These are phyloP conservation scores for Anthoscopus minutus DNA, from an alignment of 2,113 vertebrate genomes.

Conservation along the genomic window DNA sequence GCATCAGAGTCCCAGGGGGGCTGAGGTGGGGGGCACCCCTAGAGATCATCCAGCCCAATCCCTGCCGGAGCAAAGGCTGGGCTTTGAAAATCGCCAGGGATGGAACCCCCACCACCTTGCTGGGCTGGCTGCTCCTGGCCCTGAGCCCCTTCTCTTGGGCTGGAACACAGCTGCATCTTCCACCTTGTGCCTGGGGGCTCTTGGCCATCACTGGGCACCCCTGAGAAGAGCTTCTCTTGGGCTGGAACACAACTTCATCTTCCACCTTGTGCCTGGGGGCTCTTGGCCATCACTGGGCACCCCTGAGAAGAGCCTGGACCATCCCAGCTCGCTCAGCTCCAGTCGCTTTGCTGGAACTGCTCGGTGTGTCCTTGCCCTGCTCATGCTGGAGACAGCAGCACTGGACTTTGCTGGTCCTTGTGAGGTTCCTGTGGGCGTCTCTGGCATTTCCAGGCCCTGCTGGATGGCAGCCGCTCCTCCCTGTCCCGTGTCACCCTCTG, in stretches of 20 bases:
- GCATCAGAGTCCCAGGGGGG: neutral
- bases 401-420: neutral
- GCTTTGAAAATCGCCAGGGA: neutral
- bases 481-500: neutral
- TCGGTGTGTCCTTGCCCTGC: neutral
- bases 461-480: neutral
- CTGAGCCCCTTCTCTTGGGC: too few relatives aligned
- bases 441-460: neutral
- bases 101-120: neutral
- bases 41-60: neutral
- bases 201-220: neutral
- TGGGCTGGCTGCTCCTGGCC: neutral
- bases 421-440: neutral
- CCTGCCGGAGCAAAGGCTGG: neutral
- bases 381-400: accelerated
- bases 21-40: neutral
- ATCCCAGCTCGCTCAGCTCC: neutral
- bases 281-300: neutral
- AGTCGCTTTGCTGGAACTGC: neutral
- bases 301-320: neutral
- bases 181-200: too few relatives aligned
- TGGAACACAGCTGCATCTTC: neutral
- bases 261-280: too few relatives aligned
- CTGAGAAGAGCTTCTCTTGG: too few relatives aligned
- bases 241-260: neutral